These are phyloP conservation scores for Odocoileus virginianus DNA, from an alignment of 2,113 vertebrate genomes.

Conservation along the genomic window DNA sequence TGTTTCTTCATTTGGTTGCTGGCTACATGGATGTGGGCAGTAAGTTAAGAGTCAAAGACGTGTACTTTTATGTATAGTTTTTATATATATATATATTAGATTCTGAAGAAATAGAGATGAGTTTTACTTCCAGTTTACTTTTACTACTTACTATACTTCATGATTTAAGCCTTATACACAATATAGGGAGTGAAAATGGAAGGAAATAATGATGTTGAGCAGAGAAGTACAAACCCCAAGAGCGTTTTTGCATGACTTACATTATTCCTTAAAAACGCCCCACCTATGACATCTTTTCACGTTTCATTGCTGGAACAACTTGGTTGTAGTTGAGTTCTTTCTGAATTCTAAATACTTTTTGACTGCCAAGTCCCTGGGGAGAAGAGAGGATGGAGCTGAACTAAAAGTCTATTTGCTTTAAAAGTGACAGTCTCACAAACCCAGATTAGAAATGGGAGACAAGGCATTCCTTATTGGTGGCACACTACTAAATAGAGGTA, in stretches of 20 bases:
- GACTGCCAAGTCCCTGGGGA: neutral
- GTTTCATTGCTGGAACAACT: neutral
- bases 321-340: neutral
- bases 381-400: neutral
- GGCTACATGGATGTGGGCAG: neutral
- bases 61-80: neutral
- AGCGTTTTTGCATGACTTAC: neutral
- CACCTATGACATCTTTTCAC: neutral
- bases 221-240: neutral
- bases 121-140: neutral
- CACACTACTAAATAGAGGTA: neutral
- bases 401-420: neutral
- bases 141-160: neutral
- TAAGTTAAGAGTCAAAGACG: neutral
- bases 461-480: neutral
- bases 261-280: neutral
- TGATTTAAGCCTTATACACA: neutral
- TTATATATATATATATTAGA: neutral
- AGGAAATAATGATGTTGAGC: neutral
- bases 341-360: constrained; percentile 11
- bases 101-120: neutral
- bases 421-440: neutral
- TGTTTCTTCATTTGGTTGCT: no score
- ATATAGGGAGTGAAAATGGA: neutral
- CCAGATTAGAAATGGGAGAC: neutral